Conservation (phyloP, 37 sponge, comb jelly and placozoan genomes). For the Halichondria panicea region DNA sequence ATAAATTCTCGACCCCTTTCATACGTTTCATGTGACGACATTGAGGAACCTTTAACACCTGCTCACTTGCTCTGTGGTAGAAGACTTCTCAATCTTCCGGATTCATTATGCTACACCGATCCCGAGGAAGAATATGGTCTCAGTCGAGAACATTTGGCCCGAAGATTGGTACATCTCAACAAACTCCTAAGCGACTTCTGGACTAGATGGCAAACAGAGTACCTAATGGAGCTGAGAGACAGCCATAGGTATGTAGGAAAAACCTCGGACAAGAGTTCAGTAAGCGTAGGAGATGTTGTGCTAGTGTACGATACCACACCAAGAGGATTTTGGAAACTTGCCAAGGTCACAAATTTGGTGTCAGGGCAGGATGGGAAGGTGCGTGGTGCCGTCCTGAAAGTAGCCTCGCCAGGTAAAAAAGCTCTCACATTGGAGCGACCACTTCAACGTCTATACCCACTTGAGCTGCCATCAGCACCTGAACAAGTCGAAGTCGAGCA, state of each 20-base stretch:
- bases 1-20: conserved; percentile 24
- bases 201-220: conserved; percentile 32
- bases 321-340: conserved; percentile 13
- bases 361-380: conserved; percentile 8
- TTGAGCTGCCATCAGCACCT: conserved; percentile 11
- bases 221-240: conserved; percentile 9
- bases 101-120: neutral
- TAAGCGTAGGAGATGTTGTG: conserved; percentile 29
- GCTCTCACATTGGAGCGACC: conserved; percentile 25
- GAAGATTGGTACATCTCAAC: conserved; percentile 5
- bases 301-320: conserved; percentile 10
- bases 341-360: neutral
- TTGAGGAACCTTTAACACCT: conserved; percentile 37
- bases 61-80: conserved; percentile 26
- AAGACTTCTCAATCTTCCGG: conserved; percentile 32
- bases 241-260: neutral
- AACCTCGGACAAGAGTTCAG: neutral
- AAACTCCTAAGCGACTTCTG: conserved; percentile 23
- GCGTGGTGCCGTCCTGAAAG: neutral
- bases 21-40: conserved; percentile 29
- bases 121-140: conserved; percentile 24
- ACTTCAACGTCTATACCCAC: conserved; percentile 38
- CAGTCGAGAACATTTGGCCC: neutral
- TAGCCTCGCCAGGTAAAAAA: conserved; percentile 10
- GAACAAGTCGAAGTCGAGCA: neutral